Evolutionary conservation across 2,113 vertebrate species (phyloP).

Genomic region (Galeopterus variegatus): DNA sequence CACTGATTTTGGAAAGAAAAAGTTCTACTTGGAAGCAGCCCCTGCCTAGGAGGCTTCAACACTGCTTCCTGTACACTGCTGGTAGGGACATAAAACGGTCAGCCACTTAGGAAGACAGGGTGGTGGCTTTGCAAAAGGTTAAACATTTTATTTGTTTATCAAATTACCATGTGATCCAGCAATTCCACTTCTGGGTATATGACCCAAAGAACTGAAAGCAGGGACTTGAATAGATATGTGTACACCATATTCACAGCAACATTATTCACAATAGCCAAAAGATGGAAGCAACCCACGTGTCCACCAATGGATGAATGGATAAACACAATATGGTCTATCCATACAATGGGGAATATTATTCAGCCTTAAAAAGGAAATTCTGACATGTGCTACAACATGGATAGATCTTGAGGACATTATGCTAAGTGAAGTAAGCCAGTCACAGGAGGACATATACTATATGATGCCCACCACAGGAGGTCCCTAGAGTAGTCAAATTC

Average conservation of each 20-base stretch:
- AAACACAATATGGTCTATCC: background rate
- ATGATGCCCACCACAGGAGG: background rate
- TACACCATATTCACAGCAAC: background rate
- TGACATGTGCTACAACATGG: background rate
- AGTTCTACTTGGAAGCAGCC: background rate
- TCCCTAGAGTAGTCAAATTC: no score
- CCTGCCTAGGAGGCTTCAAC: background rate
- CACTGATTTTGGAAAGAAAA: background rate
- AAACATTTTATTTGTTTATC: background rate
- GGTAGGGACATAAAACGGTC: no score
- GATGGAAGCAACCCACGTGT: background rate
- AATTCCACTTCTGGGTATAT: background rate
- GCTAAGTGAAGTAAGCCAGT: background rate
- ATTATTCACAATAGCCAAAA: background rate
- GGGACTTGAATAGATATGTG: background rate
- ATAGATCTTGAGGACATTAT: background rate
- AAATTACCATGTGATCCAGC: no score
- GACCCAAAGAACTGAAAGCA: background rate
- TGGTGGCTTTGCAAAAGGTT: background rate
- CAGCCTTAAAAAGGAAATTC: background rate
- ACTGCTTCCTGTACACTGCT: no score
- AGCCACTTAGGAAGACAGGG: accelerated
- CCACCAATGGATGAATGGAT: no score
- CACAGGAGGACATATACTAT: background rate
- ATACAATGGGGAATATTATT: background rate